A percentile compares a stretch with the other conserved stretches of the same genome.
phyloP scores from a whole-genome alignment of 2,888 invertebrate species.

The Hyalella azteca region DNA sequence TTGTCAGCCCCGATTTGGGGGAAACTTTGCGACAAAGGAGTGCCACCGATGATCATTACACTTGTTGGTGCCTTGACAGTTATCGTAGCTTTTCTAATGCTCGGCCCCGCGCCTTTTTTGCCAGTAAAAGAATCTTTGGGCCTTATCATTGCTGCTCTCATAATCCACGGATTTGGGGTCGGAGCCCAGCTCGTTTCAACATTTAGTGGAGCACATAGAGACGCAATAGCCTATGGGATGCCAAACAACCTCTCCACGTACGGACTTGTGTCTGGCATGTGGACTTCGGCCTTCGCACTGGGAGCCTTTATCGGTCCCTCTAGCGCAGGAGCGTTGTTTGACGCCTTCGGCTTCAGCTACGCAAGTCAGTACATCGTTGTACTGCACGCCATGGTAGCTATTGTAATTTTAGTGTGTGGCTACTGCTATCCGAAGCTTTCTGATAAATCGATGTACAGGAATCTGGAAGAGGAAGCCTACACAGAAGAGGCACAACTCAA shows the following conservation, averaged over 20 bases:
- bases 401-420: background rate
- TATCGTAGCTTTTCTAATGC: slow-evolving; percentile 73
- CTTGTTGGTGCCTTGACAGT: slow-evolving; percentile 73
- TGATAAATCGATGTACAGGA: too few species aligned
- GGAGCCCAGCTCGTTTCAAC: slow-evolving; percentile 84
- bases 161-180: slow-evolving; percentile 83
- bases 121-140: slow-evolving; percentile 62
- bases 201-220: slow-evolving; percentile 81
- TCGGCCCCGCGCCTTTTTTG: slow-evolving; percentile 84
- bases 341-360: slow-evolving; percentile 74
- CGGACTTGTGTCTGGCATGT: slow-evolving; percentile 85
- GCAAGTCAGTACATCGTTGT: slow-evolving; percentile 65
- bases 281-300: slow-evolving; percentile 87
- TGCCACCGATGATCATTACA: slow-evolving; percentile 74
- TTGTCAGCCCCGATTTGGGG: slow-evolving; percentile 80
- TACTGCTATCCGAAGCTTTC: too few species aligned
- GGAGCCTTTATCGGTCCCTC: slow-evolving; percentile 86
- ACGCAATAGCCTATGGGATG: slow-evolving; percentile 77
- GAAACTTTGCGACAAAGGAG: slow-evolving; percentile 76
- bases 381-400: background rate
- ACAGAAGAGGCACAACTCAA: too few species aligned
- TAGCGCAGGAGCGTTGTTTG: slow-evolving; percentile 75
- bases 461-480: too few species aligned
- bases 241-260: slow-evolving; percentile 87
- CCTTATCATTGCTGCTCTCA: slow-evolving; percentile 60